phyloP scores from a whole-genome alignment of 1,140 invertebrate genomes.

The Carcinoscorpius rotundicauda region DNA sequence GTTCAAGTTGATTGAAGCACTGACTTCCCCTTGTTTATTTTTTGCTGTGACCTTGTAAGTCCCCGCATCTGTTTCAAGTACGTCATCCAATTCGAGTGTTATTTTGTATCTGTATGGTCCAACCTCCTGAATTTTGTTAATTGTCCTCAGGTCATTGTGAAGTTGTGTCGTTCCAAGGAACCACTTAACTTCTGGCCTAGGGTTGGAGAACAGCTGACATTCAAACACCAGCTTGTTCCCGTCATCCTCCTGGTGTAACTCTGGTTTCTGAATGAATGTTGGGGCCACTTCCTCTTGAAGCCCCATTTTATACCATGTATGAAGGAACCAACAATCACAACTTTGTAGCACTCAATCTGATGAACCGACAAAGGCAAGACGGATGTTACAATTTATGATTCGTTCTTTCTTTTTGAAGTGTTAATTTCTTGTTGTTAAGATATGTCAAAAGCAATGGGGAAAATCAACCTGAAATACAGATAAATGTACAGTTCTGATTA shows the following conservation, averaged over 20 bases:
- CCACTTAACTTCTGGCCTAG: conserved; percentile 78
- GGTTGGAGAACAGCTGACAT: conserved; percentile 87
- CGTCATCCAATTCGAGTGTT: conserved; percentile 84
- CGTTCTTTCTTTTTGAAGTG: too few relatives aligned
- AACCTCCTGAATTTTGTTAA: conserved; percentile 69
- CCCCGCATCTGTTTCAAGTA: conserved; percentile 89
- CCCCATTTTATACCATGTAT: conserved; percentile 6
- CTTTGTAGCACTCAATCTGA: too few relatives aligned
- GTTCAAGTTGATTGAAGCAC: conserved; percentile 96
- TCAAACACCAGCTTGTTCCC: conserved; percentile 90
- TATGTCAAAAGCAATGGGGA: too few relatives aligned
- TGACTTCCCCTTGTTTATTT: conserved; percentile 94
- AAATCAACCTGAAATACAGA: too few relatives aligned
- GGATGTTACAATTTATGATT: too few relatives aligned
- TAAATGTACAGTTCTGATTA: too few relatives aligned
- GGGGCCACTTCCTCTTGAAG: conserved; percentile 46
- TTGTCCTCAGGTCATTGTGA: conserved; percentile 48
- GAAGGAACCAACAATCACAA: too few relatives aligned
- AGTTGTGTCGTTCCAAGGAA: conserved; percentile 57
- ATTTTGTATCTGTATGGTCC: conserved; percentile 76
- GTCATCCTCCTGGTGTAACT: conserved; percentile 91
- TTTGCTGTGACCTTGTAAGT: conserved; percentile 96
- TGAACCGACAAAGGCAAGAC: too few relatives aligned
- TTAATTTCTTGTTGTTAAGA: too few relatives aligned
- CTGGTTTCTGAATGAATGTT: conserved; percentile 92